Base-by-base conservation (phyloP, 2,888 invertebrate species). In the Priocnemis perturbator region DNA sequence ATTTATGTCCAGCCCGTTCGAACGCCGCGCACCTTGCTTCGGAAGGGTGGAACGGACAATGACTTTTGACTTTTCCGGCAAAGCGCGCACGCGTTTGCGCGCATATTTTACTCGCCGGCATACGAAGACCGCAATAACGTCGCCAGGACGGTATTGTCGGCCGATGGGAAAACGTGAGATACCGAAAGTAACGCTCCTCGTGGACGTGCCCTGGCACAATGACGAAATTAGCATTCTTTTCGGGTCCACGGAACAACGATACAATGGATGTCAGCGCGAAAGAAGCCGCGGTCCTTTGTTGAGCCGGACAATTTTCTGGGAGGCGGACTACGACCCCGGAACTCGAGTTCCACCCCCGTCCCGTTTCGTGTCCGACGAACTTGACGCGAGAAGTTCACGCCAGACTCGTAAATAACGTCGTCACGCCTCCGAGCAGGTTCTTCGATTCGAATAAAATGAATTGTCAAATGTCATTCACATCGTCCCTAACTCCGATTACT, bases 161-260 rank as follows among this genome's bases (percentile, higher is more conserved):
- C 26, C n/a, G 19, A 30, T 30, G 50, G 17, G 9, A 1, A 70
- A 71, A 76, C 77, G 74, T 78, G 74, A 72, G 69, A 59, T 57
- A 61, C 63, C 47, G 58, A 52, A 23, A 64, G 74, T 66, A 59
- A 64, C 64, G 72, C 69, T 71, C 60, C 53, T 74, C 58, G 37
- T 63, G 52, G 61, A 64, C 70, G 72, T 73, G 74, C 64, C 48
- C 50, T 19, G 62, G 57, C 53, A 79, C 78, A 81, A 82, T 76
- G 60, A 73, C 15, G 30, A 76, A 77, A 82, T 82, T 82, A 75
- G 77, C 77, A 78, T 79, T 78, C 63, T 78, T 75, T 78, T 74
- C 7, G 20, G 14, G 20, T 0, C 9, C 15, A 19, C 19, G 26
- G 52, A 69, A 70, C 62, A 50, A 23, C 30, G 52, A 3, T 44